Evolutionary conservation across 1,140 invertebrate genomes (phyloP), one percentile per base, ranked within the genome.

Genomic region (Paracyclopina nana): DNA sequence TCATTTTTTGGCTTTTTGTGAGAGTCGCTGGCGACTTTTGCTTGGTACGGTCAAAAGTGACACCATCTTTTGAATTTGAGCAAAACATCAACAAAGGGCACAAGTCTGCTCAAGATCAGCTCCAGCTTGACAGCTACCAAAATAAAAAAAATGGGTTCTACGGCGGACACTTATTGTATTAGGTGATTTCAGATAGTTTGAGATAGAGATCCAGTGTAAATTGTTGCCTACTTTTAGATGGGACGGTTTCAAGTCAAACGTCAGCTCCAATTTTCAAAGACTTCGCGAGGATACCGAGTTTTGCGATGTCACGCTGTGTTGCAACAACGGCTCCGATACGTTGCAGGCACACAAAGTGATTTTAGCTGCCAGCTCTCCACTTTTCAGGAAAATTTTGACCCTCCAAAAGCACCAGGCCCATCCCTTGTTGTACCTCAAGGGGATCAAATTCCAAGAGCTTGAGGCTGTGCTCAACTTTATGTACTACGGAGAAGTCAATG

Each of bases 201-300:
- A n/a, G n/a, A n/a, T n/a, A n/a, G n/a, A n/a, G n/a, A n/a, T n/a
- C n/a, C n/a, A n/a, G n/a, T n/a, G n/a, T n/a, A n/a, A n/a, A n/a
- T n/a, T n/a, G n/a, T n/a, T n/a, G n/a, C n/a, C n/a, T n/a, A n/a
- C n/a, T n/a, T 46, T 55, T 30, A 53, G 18, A 26, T 52, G 50
- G 50, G 52, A 52, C 50, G 52, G 52, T 46, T 52, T 53, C 50
- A 26, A 52, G 46, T 29, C 45, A 11, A 53, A 51, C 26, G 27
- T 52, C 46, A 54, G 27, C 2, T 29, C n/a, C 6, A 34, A 16
- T 22, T 52, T 52, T 22, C 20, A 26, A 9, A 46, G 30, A 16
- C 20, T 52, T 27, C 43, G 45, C 14, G 14, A 28, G 46, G 46
- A 54, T 8, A 22, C 18, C 18, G 50, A 52, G 11, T 52, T 52